Conservation (phyloP, 2,797 vertebrate species). For the Nasua narica region DNA sequence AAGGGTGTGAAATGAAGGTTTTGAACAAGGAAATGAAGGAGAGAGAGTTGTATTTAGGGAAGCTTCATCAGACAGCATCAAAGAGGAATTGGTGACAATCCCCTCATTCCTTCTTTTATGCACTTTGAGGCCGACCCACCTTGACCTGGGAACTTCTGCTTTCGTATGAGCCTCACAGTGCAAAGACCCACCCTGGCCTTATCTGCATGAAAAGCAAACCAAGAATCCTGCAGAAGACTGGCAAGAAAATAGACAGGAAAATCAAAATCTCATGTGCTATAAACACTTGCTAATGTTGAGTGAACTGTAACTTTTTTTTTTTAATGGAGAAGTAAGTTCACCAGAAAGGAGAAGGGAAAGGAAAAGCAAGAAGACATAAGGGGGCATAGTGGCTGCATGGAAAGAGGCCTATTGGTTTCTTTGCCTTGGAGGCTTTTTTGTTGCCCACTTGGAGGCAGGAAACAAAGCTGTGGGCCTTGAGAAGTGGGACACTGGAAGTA, state of each 20-base stretch:
- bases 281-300: not conserved
- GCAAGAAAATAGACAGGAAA: not conserved
- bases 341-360: not conserved
- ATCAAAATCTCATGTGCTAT: not conserved
- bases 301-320: not conserved
- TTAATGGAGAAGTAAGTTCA: not conserved
- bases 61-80: not conserved
- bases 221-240: not conserved
- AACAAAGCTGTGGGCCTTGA: not conserved
- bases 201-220: not conserved
- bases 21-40: not conserved
- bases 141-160: not conserved
- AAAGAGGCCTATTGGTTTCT: not conserved
- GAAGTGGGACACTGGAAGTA: not conserved
- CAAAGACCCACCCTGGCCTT: not conserved
- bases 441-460: not conserved
- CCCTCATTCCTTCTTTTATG: not conserved
- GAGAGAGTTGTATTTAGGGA: not conserved
- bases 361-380: not conserved
- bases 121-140: not conserved
- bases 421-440: not conserved
- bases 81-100: not conserved
- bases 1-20: not conserved
- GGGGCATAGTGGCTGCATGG: fast-evolving
- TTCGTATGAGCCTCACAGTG: not conserved